Conservation (phyloP, 2,888 invertebrate genomes). For the Trilocha varians region DNA sequence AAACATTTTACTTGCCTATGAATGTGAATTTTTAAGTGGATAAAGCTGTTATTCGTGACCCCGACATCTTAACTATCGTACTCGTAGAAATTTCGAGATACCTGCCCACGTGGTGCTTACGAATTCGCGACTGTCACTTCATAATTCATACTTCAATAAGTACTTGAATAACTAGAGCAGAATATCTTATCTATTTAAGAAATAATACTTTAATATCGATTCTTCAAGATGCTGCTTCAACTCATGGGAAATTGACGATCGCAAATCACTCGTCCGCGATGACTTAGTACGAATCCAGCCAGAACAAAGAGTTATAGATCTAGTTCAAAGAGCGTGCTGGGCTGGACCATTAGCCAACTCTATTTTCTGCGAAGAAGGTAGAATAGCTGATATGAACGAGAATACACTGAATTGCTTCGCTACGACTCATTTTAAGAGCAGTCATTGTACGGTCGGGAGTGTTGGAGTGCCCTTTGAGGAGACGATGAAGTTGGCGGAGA, state of each 20-base stretch:
- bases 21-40: no score
- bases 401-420: constrained; percentile 25
- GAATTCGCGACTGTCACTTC: no score
- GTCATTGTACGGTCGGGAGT: constrained; percentile 39
- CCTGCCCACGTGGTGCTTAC: no score
- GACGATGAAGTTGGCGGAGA: constrained; percentile 40
- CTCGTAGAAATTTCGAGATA: no score
- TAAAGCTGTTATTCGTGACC: no score
- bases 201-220: background rate
- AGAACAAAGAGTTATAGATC: constrained; percentile 39
- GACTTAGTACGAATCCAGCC: constrained; percentile 35
- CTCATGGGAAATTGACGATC: constrained; percentile 43
- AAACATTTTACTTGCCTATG: no score
- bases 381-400: constrained; percentile 32
- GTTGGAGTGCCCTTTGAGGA: constrained; percentile 50
- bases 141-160: no score
- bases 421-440: constrained; percentile 26
- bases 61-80: no score
- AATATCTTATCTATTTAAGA: no score
- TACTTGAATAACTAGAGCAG: no score
- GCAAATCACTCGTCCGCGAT: constrained; percentile 29
- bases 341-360: constrained; percentile 45
- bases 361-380: constrained; percentile 35
- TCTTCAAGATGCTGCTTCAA: constrained; percentile 33
- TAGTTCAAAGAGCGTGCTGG: constrained; percentile 48